Evolutionary conservation across 2,797 vertebrate genomes (phyloP).

Genomic region (Paguma larvata): DNA sequence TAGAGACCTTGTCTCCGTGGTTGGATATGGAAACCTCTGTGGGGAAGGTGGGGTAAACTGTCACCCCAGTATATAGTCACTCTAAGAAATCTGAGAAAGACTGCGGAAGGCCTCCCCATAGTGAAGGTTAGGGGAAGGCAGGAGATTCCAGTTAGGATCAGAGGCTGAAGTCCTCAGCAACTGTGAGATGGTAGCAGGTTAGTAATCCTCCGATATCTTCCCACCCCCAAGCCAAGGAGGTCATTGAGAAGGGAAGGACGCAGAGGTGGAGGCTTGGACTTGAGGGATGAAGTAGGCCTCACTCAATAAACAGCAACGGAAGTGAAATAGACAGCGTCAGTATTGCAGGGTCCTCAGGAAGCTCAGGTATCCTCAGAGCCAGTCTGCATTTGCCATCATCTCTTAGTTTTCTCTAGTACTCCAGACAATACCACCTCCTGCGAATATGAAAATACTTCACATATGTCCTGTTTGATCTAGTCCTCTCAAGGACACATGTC

Average conservation of each 20-base stretch:
- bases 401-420: neutral
- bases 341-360: neutral
- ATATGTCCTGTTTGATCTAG: slow-evolving; percentile 34
- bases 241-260: neutral
- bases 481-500: neutral
- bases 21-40: slow-evolving; percentile 15
- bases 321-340: neutral
- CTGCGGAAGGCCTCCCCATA: neutral
- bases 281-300: neutral
- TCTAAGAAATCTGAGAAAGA: neutral
- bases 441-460: neutral
- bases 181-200: neutral
- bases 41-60: neutral
- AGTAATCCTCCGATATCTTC: neutral
- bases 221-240: neutral
- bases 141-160: neutral
- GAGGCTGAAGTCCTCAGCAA: neutral
- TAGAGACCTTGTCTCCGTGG: neutral
- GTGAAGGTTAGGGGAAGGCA: neutral
- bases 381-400: neutral
- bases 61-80: neutral
- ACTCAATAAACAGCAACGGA: neutral
- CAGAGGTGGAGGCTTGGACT: neutral
- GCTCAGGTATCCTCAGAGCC: neutral
- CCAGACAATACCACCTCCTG: neutral